These are phyloP conservation scores for Ardeotis arabs DNA, from an alignment of 2,113 vertebrate genomes.

Conservation along the genomic window DNA sequence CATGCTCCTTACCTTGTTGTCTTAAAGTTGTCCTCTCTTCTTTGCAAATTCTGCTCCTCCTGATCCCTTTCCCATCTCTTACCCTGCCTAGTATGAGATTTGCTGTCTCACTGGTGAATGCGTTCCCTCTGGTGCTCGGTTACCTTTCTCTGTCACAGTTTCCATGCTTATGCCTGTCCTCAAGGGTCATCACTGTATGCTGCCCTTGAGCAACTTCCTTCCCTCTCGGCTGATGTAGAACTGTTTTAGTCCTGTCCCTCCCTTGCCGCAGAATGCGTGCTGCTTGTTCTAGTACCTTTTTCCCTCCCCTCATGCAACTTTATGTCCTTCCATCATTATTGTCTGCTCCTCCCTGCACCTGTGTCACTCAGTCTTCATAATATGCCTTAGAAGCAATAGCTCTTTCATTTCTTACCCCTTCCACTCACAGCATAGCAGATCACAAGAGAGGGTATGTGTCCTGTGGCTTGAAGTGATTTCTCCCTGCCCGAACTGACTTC, in stretches of 20 bases:
- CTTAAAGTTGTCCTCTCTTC: background rate
- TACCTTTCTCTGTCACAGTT: background rate
- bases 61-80: background rate
- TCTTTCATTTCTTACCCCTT: background rate
- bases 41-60: background rate
- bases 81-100: background rate
- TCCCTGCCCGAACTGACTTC: conserved; percentile 17
- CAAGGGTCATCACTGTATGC: accelerated
- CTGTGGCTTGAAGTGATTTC: background rate
- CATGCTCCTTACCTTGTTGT: background rate
- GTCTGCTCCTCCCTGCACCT: background rate
- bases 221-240: background rate
- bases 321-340: background rate
- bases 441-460: background rate
- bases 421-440: background rate
- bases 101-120: background rate
- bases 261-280: background rate
- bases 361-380: background rate
- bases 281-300: background rate
- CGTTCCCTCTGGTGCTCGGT: background rate
- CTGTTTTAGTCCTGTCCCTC: background rate
- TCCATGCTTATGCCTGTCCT: background rate
- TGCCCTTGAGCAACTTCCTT: background rate
- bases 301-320: background rate
- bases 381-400: background rate